Evolutionary conservation across 2,888 invertebrate genomes (phyloP), one percentile per base, ranked within the genome.

Genomic region (Temnothorax rugatulus): DNA sequence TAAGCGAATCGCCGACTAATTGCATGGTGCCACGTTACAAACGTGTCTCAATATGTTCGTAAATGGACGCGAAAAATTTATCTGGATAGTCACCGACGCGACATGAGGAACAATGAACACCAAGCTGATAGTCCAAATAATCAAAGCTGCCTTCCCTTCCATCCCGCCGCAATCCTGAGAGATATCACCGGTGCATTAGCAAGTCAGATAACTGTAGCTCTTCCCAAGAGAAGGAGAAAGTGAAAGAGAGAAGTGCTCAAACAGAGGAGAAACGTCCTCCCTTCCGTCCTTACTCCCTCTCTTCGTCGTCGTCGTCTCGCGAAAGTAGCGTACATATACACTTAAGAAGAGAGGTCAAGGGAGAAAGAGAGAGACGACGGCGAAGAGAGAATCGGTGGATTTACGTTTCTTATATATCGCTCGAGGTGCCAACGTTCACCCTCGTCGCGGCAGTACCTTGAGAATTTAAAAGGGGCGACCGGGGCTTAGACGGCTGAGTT

Each of bases 171-270:
- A 92, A 92, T 91, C 91, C 90, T 82, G 84, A 66, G 84, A 88
- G 91, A 90, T 92, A 93, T 93, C 92, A 90, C 85, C 89, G 85
- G 84, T 91, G 89, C 90, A 93, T 93, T 93, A 93, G 93, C 92
- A 93, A 93, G 93, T 93, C 93, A 91, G 91, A 93, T 93, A 90
- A 90, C 89, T 90, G 84, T 88, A 88, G 90, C 87, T 88, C 87
- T 90, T 83, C 50, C 34, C 44, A 73, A 77, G 81, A 84, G 83
- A 74, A 77, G 86, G 77, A 84, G 84, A 84, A 83, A 82, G 81
- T 69, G 68, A 75, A 83, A 81, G 85, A 83, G 81, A 77, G 83
- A 82, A 83, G 71, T 74, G 38, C 21, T 71, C 87, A 63, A 69
- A 68, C 59, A 76, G 79, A 76, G 64, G 61, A 74, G 76, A 77